phyloP scores from a whole-genome alignment of 64 coral and sea anemone genomes.

The Montipora cactus region DNA sequence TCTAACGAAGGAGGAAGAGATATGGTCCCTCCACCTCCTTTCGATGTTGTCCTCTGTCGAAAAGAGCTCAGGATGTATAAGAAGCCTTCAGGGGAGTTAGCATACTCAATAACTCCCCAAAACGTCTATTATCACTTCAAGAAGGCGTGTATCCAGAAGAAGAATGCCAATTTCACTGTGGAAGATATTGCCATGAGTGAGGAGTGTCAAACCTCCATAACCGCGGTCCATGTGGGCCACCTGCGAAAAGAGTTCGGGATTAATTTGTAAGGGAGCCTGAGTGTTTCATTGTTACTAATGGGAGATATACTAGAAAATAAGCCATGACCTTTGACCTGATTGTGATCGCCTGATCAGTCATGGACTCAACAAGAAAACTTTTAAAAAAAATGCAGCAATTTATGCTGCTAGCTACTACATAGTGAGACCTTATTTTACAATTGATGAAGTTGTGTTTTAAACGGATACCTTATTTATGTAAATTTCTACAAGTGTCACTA shows the following conservation, averaged over 20 bases:
- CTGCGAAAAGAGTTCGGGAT: slow-evolving; percentile 1
- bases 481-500: background rate
- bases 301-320: background rate
- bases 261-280: background rate
- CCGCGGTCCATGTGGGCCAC: background rate
- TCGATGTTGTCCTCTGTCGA: background rate
- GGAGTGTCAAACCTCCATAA: background rate
- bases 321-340: background rate
- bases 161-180: background rate
- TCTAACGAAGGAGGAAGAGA: background rate
- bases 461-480: background rate
- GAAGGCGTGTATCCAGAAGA: background rate
- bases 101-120: slow-evolving; percentile 14
- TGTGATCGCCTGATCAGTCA: background rate
- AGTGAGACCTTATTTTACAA: background rate
- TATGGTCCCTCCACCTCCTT: background rate
- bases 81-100: background rate
- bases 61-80: slow-evolving; percentile 3
- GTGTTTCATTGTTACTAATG: background rate
- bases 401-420: too few species aligned
- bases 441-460: background rate
- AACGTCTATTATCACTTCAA: slow-evolving; percentile 1
- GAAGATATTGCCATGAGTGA: background rate
- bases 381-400: too few species aligned
- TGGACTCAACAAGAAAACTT: too few species aligned